Conservation (phyloP, 2,888 invertebrate species). For the Alloplasta piceator region DNA sequence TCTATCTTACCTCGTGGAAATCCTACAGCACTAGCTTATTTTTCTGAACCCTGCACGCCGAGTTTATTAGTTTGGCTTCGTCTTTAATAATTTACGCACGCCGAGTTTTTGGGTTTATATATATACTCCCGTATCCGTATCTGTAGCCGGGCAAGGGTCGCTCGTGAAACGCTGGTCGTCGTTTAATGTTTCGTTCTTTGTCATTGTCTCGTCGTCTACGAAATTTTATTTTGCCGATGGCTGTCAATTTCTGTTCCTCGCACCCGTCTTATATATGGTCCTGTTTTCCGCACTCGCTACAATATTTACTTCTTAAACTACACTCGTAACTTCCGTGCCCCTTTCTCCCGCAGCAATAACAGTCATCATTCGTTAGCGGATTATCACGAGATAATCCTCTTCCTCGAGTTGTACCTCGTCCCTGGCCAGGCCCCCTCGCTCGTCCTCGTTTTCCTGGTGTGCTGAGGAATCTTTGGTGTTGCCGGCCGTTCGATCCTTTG, state of each 20-base stretch:
- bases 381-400: background rate
- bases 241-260: background rate
- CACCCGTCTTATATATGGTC: constrained; percentile 46
- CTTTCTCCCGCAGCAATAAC: constrained; percentile 41
- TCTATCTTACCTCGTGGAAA: too few species aligned
- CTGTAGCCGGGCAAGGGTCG: constrained; percentile 15
- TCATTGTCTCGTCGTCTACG: background rate
- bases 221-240: constrained; percentile 12
- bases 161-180: constrained; percentile 13
- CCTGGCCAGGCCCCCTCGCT: constrained; percentile 6
- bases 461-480: background rate
- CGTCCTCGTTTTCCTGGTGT: background rate
- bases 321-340: constrained; percentile 33
- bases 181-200: background rate
- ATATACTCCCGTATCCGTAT: background rate
- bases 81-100: too few species aligned
- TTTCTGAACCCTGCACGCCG: too few species aligned
- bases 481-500: background rate
- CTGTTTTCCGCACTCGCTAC: constrained; percentile 47
- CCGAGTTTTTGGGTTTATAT: too few species aligned
- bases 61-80: too few species aligned
- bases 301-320: constrained; percentile 27
- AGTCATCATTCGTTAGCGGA: background rate
- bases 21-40: too few species aligned
- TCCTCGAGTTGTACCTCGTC: constrained; percentile 10